Evolutionary conservation across 2,888 invertebrate species (phyloP).

Genomic region (Rotaria socialis): DNA sequence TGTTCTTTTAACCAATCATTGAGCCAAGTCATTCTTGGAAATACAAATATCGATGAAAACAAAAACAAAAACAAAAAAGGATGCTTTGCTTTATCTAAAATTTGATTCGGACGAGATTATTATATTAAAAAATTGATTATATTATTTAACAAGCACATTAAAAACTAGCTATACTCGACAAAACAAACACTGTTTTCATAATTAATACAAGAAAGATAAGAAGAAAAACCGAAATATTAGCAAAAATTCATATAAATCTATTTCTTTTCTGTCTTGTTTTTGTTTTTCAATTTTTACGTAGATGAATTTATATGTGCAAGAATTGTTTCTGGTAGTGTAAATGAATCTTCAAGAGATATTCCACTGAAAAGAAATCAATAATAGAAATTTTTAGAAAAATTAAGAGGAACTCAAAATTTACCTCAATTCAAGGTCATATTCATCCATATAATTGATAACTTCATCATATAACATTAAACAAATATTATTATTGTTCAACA

Average conservation of each 20-base stretch:
- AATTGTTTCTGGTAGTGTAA: background rate
- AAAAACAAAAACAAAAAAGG: no score
- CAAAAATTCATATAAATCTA: background rate
- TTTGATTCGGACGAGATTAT: background rate
- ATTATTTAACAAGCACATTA: background rate
- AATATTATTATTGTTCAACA: background rate
- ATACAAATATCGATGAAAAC: no score
- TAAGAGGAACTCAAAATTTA: background rate
- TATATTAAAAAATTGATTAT: background rate
- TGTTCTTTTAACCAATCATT: conserved; percentile 17
- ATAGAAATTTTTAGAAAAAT: no score
- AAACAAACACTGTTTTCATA: background rate
- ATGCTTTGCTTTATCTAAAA: background rate
- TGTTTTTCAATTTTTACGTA: no score
- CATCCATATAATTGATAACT: background rate
- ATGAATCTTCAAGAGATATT: background rate
- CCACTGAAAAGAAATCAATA: background rate
- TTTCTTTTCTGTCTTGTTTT: background rate
- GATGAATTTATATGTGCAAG: background rate
- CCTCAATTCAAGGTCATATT: conserved; percentile 13
- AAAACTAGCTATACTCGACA: background rate
- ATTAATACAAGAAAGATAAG: background rate
- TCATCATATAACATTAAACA: conserved; percentile 32
- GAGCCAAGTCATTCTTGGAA: background rate
- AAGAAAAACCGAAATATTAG: background rate